phyloP scores from a whole-genome alignment of 1,140 invertebrate species.

The Belonocnema kinseyi region DNA sequence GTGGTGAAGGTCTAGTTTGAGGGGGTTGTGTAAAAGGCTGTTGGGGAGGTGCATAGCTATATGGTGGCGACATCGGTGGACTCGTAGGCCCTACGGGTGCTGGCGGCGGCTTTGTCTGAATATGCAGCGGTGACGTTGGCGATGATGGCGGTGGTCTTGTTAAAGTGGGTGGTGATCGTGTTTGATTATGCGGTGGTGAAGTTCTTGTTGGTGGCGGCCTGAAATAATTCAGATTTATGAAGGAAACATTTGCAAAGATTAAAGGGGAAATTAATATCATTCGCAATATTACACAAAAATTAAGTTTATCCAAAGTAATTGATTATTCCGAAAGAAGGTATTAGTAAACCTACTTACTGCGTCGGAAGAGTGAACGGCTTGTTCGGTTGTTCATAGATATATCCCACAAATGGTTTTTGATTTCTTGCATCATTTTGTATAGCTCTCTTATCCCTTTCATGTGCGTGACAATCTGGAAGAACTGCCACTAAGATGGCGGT shows the following conservation, averaged over 20 bases:
- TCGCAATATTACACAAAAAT: conserved; percentile 36
- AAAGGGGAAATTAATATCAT: conserved; percentile 34
- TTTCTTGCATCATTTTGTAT: conserved; percentile 53
- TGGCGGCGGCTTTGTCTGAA: background rate
- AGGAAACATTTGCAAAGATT: conserved; percentile 39
- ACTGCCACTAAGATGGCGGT: conserved; percentile 60
- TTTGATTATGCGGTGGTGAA: conserved; percentile 19
- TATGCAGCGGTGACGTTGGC: conserved; percentile 30
- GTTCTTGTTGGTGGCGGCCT: conserved; percentile 40
- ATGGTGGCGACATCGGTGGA: conserved; percentile 38
- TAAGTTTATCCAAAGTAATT: background rate
- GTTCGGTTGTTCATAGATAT: conserved; percentile 56
- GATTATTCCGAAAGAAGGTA: conserved; percentile 33
- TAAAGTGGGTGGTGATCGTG: conserved; percentile 21
- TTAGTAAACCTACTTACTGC: conserved; percentile 30
- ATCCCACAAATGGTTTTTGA: conserved; percentile 57
- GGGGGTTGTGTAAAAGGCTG: conserved; percentile 37
- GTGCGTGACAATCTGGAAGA: conserved; percentile 59
- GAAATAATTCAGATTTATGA: conserved; percentile 33
- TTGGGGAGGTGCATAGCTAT: conserved; percentile 43
- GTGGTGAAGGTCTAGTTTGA: background rate
- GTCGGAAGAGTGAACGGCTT: conserved; percentile 57
- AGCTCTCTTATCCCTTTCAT: conserved; percentile 58
- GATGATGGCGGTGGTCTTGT: background rate
- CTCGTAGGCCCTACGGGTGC: conserved; percentile 35